These are phyloP conservation scores for Heliconius ethilla DNA, from an alignment of 2,888 invertebrate genomes.

Conservation along the genomic window DNA sequence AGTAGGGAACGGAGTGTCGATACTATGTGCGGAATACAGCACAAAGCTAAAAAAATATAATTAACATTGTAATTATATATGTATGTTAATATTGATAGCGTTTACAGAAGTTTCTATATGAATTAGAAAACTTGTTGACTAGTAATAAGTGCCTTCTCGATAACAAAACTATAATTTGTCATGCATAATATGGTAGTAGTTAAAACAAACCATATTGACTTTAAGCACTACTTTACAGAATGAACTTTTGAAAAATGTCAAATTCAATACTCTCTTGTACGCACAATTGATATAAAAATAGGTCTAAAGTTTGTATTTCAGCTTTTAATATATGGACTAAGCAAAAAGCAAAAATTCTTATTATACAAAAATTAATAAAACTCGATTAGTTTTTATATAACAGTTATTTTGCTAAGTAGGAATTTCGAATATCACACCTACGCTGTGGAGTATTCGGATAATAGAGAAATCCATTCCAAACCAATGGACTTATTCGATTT, in stretches of 20 bases:
- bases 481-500: slow-evolving; percentile 21
- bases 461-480: slow-evolving; percentile 9
- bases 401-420: neutral
- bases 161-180: too few species aligned
- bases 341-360: neutral
- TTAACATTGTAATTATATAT: neutral
- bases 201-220: too few species aligned
- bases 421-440: slow-evolving; percentile 12
- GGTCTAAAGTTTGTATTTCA: neutral
- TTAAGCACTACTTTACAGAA: too few species aligned
- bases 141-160: too few species aligned
- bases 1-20: neutral
- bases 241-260: too few species aligned
- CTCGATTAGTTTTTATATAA: neutral
- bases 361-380: neutral
- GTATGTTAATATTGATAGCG: rapidly evolving
- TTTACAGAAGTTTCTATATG: too few species aligned
- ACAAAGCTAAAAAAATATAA: neutral
- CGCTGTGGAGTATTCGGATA: neutral
- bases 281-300: neutral
- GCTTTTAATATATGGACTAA: neutral
- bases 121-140: too few species aligned
- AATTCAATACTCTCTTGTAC: neutral
- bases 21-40: neutral
- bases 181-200: too few species aligned